Conservation (phyloP, 2,797 vertebrate genomes). For the Esox masquinongy region DNA sequence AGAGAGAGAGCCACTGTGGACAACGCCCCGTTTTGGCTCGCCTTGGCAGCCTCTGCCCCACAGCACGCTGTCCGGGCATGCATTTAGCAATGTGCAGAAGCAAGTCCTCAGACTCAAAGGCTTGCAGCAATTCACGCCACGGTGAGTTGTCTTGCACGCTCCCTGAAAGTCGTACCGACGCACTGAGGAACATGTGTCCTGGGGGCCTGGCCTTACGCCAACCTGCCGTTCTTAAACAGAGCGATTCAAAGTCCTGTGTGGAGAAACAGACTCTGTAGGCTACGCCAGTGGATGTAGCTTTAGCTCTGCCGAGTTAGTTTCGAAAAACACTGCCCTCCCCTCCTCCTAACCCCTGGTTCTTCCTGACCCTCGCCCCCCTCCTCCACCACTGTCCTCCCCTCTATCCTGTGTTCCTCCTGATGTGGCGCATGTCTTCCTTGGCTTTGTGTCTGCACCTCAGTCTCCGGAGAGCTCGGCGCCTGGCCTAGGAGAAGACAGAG, state of each 20-base stretch:
- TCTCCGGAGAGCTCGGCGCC: slow-evolving; percentile 14
- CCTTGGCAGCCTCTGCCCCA: slow-evolving; percentile 1
- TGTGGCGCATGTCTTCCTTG: background rate
- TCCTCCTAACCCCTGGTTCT: background rate
- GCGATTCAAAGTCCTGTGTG: background rate
- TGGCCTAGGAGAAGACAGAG: slow-evolving; percentile 27
- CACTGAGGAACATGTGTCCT: slow-evolving; percentile 18
- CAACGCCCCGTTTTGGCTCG: slow-evolving; percentile 9
- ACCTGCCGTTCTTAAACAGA: background rate
- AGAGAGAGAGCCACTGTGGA: slow-evolving; percentile 41
- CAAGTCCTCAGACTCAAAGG: slow-evolving; percentile 21
- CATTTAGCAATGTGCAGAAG: slow-evolving; percentile 24
- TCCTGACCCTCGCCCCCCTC: background rate
- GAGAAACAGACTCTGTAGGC: background rate
- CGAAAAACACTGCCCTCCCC: background rate
- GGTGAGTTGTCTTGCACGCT: slow-evolving; percentile 19
- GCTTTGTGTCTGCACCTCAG: slow-evolving; percentile 13
- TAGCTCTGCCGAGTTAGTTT: background rate
- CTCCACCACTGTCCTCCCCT: background rate
- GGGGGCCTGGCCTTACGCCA: slow-evolving; percentile 22
- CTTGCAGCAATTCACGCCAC: slow-evolving; percentile 12
- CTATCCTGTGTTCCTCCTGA: background rate
- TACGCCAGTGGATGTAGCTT: background rate
- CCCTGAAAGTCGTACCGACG: slow-evolving; percentile 17
- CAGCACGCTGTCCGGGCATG: slow-evolving; percentile 13